Evolutionary conservation across 2,113 vertebrate genomes (phyloP), one percentile per base, ranked within the genome.

Genomic region (Smithornis capensis): DNA sequence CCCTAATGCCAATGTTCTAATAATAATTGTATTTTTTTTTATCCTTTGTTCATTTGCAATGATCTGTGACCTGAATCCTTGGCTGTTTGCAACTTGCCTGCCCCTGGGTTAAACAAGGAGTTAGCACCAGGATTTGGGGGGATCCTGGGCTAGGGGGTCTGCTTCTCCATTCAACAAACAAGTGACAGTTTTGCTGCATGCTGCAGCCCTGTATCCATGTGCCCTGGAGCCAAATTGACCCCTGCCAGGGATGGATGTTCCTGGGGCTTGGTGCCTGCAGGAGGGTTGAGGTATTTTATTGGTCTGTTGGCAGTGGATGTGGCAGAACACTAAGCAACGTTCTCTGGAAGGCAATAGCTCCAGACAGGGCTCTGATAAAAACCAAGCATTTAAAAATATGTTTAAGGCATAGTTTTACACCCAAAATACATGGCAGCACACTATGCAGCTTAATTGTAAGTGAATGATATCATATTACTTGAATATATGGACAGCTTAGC

Each of bases 401-500:
- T 93, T 81, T 23, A 12, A 23, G 69, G 68, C 6, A 5, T 70
- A 37, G 74, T 91, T 92, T 95, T 88, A 78, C 84, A 69, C 67
- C 56, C 63, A 12, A 62, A 89, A 53, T 67, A 83, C 35, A 19
- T 9, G 16, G 90, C 4, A 6, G 68, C 52, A 67, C 60, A 25
- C 28, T 59, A 1, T 45, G 35, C 31, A 52, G 57, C 52, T 68
- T 56, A 76, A 91, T 80, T 35, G 27, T 67, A 60, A 78, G 93
- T 88, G 92, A 90, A 52, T 53, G 75, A 69, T 94, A 91, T 94
- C 83, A 23, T 92, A 64, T 89, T 87, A 33, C 75, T 91, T 85
- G 89, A 93, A 77, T 95, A 70, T 77, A 91, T 7, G 87, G 78
- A 29, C 88, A 78, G 53, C 73, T 78, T 77, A 75, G 64, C 50